Evolutionary conservation across 2,113 vertebrate genomes (phyloP).

Genomic region (Rhabdornis inornatus): DNA sequence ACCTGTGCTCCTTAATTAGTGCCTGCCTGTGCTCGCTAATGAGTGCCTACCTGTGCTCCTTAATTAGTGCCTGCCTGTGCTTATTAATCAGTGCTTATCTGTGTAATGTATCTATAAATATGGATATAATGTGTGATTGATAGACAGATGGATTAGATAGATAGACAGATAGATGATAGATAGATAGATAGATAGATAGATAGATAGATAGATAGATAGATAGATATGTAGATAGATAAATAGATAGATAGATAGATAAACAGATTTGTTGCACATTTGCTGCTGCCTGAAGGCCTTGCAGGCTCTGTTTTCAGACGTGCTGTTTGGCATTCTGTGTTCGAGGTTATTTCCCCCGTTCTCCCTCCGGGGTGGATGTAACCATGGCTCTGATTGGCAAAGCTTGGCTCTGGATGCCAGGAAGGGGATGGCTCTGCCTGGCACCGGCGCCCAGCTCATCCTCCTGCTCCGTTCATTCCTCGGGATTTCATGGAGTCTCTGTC

Average conservation of each 20-base stretch:
- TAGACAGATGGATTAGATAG: no score
- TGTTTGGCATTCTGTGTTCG: not conserved
- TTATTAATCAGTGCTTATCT: not conserved
- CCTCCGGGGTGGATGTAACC: accelerated
- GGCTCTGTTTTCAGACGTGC: not conserved
- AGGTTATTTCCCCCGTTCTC: not conserved
- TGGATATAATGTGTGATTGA: not conserved
- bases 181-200: not conserved
- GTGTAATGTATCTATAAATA: not conserved
- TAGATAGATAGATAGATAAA: accelerated
- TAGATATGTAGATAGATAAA: not conserved
- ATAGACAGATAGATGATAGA: not conserved
- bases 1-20: not conserved
- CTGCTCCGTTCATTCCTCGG: not conserved
- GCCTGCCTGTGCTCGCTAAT: not conserved
- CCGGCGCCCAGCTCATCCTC: not conserved
- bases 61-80: not conserved
- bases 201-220: not conserved
- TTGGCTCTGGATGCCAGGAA: not conserved
- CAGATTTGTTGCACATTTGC: not conserved
- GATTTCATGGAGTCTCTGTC: not conserved
- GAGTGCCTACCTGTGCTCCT: not conserved
- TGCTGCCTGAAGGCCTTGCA: not conserved
- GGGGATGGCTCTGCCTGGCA: not conserved
- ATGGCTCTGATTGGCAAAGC: not conserved